Base-by-base conservation (phyloP, 2,797 vertebrate species). In the Melanotaenia nigrans region DNA sequence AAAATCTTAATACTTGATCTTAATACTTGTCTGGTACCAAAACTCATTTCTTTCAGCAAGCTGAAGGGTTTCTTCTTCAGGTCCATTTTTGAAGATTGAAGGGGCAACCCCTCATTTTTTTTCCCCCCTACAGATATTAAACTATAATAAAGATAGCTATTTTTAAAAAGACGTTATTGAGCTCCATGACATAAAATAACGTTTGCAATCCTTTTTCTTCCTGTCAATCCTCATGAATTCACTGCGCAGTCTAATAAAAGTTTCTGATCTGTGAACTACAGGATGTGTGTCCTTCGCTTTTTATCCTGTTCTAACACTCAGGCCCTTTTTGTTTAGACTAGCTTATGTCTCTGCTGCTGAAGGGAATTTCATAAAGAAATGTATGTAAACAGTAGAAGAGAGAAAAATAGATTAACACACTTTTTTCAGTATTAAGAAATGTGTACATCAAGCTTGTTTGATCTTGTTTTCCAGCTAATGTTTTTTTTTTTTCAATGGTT, bases 1-100 rank as follows among this genome's bases (percentile, higher is more conserved):
- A 32, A 60, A 77, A 63, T 60, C 45, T 58, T 45, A 66, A 56
- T 63, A 13, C 22, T 61, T 42, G 30, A 63, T 60, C 45, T 58
- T 45, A 66, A 56, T 63, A 13, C 22, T 64, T 42, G 30, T 35
- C 38, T 33, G 36, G 16, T 51, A 16, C 6, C 25, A 45, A 25
- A 65, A 60, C 40, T 47, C 5, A 2, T 60, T 49, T 62, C 42
- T 54, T 6, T 38, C 14, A n/a, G 51, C 5, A 57, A 53, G 38
- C 12, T 42, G 47, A 4, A 28, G 28, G 28, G 28, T 28, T 18
- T 54, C 13, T n/a, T 9, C 33, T 25, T 25, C 20, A 47, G 54
- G 54, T n/a, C 3, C 10, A 28, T 25, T 4, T n/a, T 28, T 20
- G 2, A 7, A 32, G 28, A 45, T 32, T 8, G 7, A 63, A 71